A percentile compares a stretch with the other conserved stretches of the same genome.
phyloP scores from a whole-genome alignment of 2,888 invertebrate genomes.

The Acheta domesticus region DNA sequence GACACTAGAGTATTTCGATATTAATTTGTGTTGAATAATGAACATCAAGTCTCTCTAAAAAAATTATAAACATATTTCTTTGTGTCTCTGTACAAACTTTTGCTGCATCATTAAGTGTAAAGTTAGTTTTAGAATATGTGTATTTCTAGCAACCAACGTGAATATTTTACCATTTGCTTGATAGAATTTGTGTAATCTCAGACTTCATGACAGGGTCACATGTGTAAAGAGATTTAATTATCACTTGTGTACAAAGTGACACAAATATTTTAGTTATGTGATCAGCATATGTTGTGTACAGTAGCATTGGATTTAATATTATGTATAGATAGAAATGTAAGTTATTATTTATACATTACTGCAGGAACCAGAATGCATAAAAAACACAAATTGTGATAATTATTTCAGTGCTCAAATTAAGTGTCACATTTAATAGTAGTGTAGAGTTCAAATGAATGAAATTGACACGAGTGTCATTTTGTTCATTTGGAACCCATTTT shows the following conservation, averaged over 20 bases:
- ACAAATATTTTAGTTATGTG: background rate
- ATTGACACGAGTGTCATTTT: too few relatives aligned
- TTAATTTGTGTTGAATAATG: too few relatives aligned
- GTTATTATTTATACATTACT: background rate
- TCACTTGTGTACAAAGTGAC: background rate
- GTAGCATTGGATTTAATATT: background rate
- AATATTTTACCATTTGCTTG: background rate
- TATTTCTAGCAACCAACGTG: background rate
- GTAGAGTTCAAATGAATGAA: too few relatives aligned
- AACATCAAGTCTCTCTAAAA: too few relatives aligned
- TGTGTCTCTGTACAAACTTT: too few relatives aligned
- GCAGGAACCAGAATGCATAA: background rate
- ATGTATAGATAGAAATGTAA: background rate
- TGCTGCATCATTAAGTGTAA: too few relatives aligned
- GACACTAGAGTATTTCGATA: too few relatives aligned
- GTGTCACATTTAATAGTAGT: background rate
- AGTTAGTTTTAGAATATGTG: background rate
- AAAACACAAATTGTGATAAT: background rate
- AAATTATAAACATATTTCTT: too few relatives aligned
- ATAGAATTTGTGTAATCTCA: slow-evolving; percentile 4
- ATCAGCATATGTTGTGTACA: slow-evolving; percentile 18
- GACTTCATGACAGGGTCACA: background rate
- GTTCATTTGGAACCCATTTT: too few relatives aligned
- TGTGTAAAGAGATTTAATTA: background rate
- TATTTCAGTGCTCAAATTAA: background rate